phyloP scores from a whole-genome alignment of 2,797 vertebrate species.

The Acanthurus tractus region DNA sequence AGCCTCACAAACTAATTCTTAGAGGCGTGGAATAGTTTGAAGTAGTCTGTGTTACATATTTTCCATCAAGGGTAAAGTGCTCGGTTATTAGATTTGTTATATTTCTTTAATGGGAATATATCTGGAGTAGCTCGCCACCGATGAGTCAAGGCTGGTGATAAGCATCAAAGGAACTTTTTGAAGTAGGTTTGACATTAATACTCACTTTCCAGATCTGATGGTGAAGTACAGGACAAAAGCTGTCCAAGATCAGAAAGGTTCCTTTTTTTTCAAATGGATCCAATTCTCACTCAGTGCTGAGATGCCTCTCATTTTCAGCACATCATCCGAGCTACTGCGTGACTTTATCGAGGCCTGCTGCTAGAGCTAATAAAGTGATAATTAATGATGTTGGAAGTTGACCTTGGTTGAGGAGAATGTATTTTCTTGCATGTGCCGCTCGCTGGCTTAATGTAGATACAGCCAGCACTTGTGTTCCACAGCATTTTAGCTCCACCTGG shows the following conservation, averaged over 20 bases:
- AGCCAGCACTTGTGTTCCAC: constrained; percentile 38
- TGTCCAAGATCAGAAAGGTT: constrained; percentile 42
- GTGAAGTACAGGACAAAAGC: constrained; percentile 60
- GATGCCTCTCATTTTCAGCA: constrained; percentile 52
- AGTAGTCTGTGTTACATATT: constrained; percentile 10
- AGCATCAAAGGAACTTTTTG: constrained; percentile 57
- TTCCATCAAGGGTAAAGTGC: constrained; percentile 33
- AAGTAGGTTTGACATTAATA: constrained; percentile 56
- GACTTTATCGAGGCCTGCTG: constrained; percentile 56
- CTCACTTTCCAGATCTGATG: constrained; percentile 54
- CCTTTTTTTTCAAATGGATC: constrained; percentile 37
- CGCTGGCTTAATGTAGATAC: constrained; percentile 43
- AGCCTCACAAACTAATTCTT: constrained; percentile 20
- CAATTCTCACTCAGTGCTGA: constrained; percentile 45
- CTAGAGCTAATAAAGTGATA: constrained; percentile 73
- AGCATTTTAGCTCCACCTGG: constrained; percentile 82
- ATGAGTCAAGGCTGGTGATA: constrained; percentile 49
- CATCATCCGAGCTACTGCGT: constrained; percentile 46
- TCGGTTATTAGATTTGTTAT: constrained; percentile 47
- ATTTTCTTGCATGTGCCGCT: constrained; percentile 38
- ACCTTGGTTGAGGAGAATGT: constrained; percentile 68
- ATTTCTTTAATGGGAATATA: constrained; percentile 48
- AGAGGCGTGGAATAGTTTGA: constrained; percentile 5
- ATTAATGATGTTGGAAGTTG: constrained; percentile 67
- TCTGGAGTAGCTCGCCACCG: constrained; percentile 26